Base-by-base conservation (phyloP, 2,888 invertebrate species). In the Leptopterna dolabrata region DNA sequence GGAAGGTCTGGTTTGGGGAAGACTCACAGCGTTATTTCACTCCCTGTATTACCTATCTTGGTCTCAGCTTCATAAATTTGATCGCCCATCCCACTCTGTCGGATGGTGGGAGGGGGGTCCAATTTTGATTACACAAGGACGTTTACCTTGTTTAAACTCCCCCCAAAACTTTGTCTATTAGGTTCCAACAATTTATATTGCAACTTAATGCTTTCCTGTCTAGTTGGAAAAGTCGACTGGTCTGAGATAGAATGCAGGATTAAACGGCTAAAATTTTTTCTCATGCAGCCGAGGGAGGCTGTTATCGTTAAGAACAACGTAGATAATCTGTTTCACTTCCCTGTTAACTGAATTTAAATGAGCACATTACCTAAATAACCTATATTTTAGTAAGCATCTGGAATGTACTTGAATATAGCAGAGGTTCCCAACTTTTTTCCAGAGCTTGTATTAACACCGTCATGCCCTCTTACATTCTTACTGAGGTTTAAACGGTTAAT, bases 51-150 rank as follows among this genome's bases (percentile, higher is more conserved):
- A 85, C 47, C 85, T 36, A 55, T 55, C 27, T 78, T 9, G 84
- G 13, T 70, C 36, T 19, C 43, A 11, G 86, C 51, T 86, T 87
- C 86, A 87, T 87, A 87, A 87, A 87, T 80, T 87, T 78, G 80
- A 87, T 80, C 43, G 51, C 55, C 80, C 70, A 29, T 80, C 70
- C 80, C 36, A n/a, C 76, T 73, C 45, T 63, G n/a, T 63, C 83
- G 78, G 27, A 16, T 3, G 41, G 47, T 73, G 55, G 41, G 36
- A 71, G 43, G 47, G 78, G 78, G 63, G 70, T 87, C 80, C 86
- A 78, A 87, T 87, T 87, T 87, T 87, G 86, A 87, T 87, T 87
- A 87, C 70, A 87, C 80, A 87, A 87, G 86, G 78, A 87, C 80
- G 47, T 87, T 78, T 80, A 87, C 78, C 86, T 70, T 78, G 86